These are phyloP conservation scores for Thecophora atra DNA, from an alignment of 2,888 invertebrate species.

Conservation along the genomic window DNA sequence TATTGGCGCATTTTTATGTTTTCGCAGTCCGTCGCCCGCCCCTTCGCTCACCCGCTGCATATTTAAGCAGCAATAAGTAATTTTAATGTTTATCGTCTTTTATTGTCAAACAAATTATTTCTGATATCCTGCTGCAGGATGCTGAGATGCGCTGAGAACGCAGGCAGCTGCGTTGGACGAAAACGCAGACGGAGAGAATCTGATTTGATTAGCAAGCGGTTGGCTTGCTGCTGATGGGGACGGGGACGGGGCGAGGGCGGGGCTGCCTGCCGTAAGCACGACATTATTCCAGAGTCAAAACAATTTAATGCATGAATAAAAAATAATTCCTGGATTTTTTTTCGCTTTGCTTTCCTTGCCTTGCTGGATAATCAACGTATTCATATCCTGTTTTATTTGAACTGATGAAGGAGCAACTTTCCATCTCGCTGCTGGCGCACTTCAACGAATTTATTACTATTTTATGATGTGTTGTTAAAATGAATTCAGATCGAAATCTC, in stretches of 20 bases:
- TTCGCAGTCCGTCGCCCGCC: slow-evolving; percentile 35
- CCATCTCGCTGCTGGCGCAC: slow-evolving; percentile 1
- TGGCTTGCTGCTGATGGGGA: slow-evolving; percentile 34
- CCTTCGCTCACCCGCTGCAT: slow-evolving; percentile 10
- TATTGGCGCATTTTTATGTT: slow-evolving; percentile 47
- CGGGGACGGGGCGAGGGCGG: slow-evolving; percentile 29
- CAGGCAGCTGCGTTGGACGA: slow-evolving; percentile 30
- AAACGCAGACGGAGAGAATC: slow-evolving; percentile 45
- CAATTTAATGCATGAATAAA: slow-evolving; percentile 66
- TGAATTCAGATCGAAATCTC: slow-evolving; percentile 33
- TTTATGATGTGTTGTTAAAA: slow-evolving; percentile 44
- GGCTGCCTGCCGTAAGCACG: slow-evolving; percentile 35
- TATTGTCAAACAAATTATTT: slow-evolving; percentile 65
- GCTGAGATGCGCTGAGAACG: slow-evolving; percentile 47
- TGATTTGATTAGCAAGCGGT: slow-evolving; percentile 60
- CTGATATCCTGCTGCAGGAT: slow-evolving; percentile 61
- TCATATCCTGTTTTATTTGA: slow-evolving; percentile 1
- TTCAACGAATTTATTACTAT: slow-evolving; percentile 41
- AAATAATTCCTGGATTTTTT: slow-evolving; percentile 56
- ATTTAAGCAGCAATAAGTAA: slow-evolving; percentile 48
- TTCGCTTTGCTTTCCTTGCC: neutral
- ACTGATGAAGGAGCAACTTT: neutral
- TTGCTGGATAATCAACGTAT: neutral
- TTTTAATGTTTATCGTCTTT: slow-evolving; percentile 66
- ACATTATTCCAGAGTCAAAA: slow-evolving; percentile 56